Evolutionary conservation across 2,888 invertebrate genomes (phyloP).

Genomic region (Dolomedes plantarius): DNA sequence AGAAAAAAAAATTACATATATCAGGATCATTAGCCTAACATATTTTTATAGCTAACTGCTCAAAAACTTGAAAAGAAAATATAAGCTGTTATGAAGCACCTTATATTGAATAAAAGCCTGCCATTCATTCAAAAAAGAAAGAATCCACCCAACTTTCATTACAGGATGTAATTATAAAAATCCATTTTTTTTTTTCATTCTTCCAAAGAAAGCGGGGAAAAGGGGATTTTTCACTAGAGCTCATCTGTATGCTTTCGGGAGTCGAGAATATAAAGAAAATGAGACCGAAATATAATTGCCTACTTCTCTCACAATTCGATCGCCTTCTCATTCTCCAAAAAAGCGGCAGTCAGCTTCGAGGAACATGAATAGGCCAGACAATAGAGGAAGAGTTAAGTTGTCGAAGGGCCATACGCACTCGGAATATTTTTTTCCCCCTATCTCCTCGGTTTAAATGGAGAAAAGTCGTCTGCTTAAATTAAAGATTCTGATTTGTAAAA

Average conservation of each 20-base stretch:
- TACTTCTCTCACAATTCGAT: neutral
- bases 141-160: neutral
- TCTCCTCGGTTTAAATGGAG: too few species aligned
- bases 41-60: too few species aligned
- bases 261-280: slow-evolving; percentile 1
- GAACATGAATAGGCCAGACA: neutral
- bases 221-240: neutral
- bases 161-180: slow-evolving; percentile 9
- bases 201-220: neutral
- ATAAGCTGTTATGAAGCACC: too few species aligned
- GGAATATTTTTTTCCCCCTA: too few species aligned
- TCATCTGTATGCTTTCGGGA: slow-evolving; percentile 3
- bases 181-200: neutral
- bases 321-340: neutral
- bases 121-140: too few species aligned
- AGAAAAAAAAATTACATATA: too few species aligned
- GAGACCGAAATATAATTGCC: neutral
- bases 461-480: too few species aligned
- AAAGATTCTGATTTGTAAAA: too few species aligned
- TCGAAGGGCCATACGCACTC: neutral
- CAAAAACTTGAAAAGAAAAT: too few species aligned
- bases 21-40: too few species aligned
- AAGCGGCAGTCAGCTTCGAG: neutral
- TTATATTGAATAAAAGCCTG: too few species aligned
- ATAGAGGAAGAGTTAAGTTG: neutral